Evolutionary conservation across 1,140 invertebrate genomes (phyloP).

Genomic region (Procambarus virginalis): DNA sequence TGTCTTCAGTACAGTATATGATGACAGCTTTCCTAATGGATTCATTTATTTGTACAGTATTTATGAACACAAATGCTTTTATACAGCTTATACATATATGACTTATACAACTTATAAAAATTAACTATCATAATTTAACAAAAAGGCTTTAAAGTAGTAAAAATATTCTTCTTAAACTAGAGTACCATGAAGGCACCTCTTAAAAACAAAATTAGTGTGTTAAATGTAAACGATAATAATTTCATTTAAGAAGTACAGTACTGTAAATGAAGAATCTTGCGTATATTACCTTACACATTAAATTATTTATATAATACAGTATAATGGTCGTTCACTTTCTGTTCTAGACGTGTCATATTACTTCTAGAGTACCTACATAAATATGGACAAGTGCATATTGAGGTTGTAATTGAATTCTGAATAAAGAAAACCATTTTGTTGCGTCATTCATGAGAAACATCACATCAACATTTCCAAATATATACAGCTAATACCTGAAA

Average conservation of each 20-base stretch:
- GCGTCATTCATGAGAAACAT: too few relatives aligned
- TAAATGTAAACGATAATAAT: too few relatives aligned
- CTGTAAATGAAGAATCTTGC: too few relatives aligned
- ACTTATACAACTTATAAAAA: too few relatives aligned
- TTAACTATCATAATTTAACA: too few relatives aligned
- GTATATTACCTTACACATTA: not conserved
- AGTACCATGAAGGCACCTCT: not conserved
- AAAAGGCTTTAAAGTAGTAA: not conserved
- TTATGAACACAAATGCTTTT: too few relatives aligned
- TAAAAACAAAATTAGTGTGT: not conserved
- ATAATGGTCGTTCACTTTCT: not conserved
- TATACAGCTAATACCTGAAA: not conserved
- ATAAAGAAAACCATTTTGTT: not conserved
- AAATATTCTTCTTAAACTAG: not conserved
- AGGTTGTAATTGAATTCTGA: not conserved
- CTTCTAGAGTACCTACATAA: not conserved
- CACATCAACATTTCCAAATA: not conserved
- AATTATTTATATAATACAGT: not conserved
- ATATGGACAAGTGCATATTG: not conserved
- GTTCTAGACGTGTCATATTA: not conserved
- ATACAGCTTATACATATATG: too few relatives aligned
- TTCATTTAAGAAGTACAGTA: too few relatives aligned
- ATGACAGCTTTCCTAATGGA: too few relatives aligned
- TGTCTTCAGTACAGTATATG: too few relatives aligned
- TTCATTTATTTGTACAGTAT: too few relatives aligned